A percentile compares a stretch with the other conserved stretches of the same genome.
Conservation (phyloP, 2,888 invertebrate genomes). For the Drosophila recens region DNA sequence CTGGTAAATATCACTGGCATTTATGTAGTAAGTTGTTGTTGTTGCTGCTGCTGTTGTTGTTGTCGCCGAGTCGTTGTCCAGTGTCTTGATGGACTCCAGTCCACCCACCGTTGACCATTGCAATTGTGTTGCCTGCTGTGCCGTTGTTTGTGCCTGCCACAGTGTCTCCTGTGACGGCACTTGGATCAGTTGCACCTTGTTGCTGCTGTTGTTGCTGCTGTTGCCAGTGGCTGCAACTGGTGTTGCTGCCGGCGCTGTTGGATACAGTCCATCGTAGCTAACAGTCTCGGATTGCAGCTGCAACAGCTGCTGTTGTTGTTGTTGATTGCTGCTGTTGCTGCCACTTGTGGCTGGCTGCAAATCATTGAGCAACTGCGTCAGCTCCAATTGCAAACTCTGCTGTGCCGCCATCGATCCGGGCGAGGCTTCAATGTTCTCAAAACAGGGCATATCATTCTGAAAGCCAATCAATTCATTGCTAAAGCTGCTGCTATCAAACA, state of each 20-base stretch:
- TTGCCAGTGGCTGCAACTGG: not conserved
- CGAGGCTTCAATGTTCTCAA: conserved; percentile 75
- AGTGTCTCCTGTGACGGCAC: conserved; percentile 36
- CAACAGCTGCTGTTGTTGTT: conserved; percentile 21
- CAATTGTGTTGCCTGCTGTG: conserved; percentile 44
- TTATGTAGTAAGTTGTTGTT: conserved; percentile 78
- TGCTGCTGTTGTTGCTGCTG: conserved; percentile 7
- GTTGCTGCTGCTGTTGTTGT: conserved; percentile 35
- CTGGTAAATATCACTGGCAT: conserved; percentile 72
- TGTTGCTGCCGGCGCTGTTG: conserved; percentile 18
- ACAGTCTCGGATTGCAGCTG: conserved; percentile 40
- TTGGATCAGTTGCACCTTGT: conserved; percentile 46
- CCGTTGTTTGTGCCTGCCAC: conserved; percentile 46
- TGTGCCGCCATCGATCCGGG: conserved; percentile 41
- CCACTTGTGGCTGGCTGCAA: conserved; percentile 50
- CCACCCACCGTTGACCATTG: conserved; percentile 73
- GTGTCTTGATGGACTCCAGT: conserved; percentile 63
- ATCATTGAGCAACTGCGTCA: conserved; percentile 71
- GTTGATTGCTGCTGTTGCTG: conserved; percentile 12
- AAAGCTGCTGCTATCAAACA: conserved; percentile 70
- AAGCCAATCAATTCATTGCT: conserved; percentile 81
- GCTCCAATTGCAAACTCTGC: conserved; percentile 66
- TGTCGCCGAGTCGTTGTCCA: conserved; percentile 19
- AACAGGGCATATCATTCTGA: conserved; percentile 83
- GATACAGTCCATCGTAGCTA: conserved; percentile 38